Percentiles rank a stretch among this genome's conserved stretches.
Conservation (phyloP, 1,140 invertebrate species). For the Planococcus citri region DNA sequence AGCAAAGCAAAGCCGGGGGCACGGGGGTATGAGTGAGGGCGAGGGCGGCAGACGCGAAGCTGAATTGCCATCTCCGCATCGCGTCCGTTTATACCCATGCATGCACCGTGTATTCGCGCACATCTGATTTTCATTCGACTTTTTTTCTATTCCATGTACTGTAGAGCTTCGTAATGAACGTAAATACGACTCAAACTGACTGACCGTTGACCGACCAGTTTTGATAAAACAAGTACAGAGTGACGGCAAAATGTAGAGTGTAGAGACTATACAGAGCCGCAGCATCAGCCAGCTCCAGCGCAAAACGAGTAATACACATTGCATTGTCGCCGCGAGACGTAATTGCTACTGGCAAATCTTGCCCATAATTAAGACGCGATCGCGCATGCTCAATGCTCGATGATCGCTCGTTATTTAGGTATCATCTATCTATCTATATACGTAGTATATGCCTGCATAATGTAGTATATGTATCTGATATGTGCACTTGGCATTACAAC, state of each 20-base stretch:
- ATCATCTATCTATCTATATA: too few species aligned
- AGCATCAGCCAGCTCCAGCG: too few species aligned
- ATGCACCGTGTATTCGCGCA: not conserved
- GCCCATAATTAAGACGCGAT: not conserved
- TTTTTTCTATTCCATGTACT: too few species aligned
- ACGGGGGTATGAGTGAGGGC: too few species aligned
- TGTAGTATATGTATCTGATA: too few species aligned
- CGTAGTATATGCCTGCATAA: too few species aligned
- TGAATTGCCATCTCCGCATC: not conserved
- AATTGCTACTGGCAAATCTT: not conserved
- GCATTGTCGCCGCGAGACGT: not conserved
- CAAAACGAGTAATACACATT: not conserved
- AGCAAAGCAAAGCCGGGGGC: too few species aligned
- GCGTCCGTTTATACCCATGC: too few species aligned
- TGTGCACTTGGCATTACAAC: too few species aligned
- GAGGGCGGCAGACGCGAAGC: not conserved
- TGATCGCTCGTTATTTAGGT: not conserved
- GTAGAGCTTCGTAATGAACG: not conserved
- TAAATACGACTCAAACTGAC: not conserved
- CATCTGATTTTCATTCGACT: conserved; percentile 2
- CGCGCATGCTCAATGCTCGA: not conserved
- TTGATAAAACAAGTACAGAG: conserved; percentile 2
- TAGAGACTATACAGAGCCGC: too few species aligned
- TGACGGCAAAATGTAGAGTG: not conserved
- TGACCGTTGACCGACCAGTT: conserved; percentile 1